Percentiles rank a stretch among this genome's conserved stretches.
phyloP scores from a whole-genome alignment of 2,797 vertebrate genomes.

The Enteromius viviparus region DNA sequence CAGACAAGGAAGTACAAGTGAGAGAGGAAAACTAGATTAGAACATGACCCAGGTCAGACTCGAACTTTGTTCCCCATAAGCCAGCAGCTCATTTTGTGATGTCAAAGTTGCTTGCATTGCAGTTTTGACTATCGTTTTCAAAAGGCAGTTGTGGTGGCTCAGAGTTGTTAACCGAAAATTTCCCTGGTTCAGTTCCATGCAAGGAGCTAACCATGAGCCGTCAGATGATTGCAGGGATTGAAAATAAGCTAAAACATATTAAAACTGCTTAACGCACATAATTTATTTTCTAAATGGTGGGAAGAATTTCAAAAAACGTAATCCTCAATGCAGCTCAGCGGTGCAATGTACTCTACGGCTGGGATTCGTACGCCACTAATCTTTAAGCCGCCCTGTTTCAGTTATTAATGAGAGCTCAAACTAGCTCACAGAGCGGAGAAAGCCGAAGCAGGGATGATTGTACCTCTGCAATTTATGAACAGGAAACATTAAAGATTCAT shows the following conservation, averaged over 20 bases:
- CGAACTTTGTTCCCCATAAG: neutral
- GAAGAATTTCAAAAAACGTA: constrained; percentile 12
- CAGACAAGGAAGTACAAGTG: too few species aligned
- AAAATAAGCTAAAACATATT: constrained; percentile 12
- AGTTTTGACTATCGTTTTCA: neutral
- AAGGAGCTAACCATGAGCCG: neutral
- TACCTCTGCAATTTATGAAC: constrained; percentile 72
- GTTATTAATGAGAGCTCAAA: constrained; percentile 58
- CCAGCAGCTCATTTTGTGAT: neutral
- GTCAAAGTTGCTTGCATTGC: neutral
- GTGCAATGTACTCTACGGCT: constrained; percentile 19
- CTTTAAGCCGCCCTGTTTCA: constrained; percentile 52
- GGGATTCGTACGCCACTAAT: constrained; percentile 44
- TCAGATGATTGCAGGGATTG: constrained; percentile 2
- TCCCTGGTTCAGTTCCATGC: constrained; percentile 7
- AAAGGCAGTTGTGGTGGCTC: neutral
- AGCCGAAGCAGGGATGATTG: constrained; percentile 60
- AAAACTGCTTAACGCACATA: constrained; percentile 19
- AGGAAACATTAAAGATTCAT: constrained; percentile 75
- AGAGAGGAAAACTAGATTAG: neutral
- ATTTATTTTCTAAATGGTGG: constrained; percentile 29
- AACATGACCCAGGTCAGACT: neutral
- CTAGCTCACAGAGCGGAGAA: constrained; percentile 47
- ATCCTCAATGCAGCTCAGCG: constrained; percentile 17
- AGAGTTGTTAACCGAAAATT: constrained; percentile 2